Conservation (phyloP, 2,888 invertebrate genomes). For the Mystacides longicornis region DNA sequence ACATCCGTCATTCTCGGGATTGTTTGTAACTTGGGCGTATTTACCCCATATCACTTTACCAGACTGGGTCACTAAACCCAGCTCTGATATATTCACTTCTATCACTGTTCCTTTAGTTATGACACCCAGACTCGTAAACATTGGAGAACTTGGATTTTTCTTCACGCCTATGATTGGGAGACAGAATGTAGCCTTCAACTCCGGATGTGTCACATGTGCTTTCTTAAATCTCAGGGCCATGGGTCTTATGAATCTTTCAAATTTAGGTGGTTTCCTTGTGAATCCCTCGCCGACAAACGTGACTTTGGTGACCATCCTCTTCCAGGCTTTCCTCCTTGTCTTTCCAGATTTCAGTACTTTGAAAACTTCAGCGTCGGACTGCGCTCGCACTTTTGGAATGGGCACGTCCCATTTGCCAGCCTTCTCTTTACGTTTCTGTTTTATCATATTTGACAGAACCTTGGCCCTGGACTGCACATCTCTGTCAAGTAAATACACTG, state of each 20-base stretch:
- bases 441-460: conserved; percentile 97
- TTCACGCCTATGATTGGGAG: conserved; percentile 98
- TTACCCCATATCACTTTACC: conserved; percentile 99
- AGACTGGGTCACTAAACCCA: conserved; percentile 96
- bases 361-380: conserved; percentile 95
- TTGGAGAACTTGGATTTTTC: conserved; percentile 95
- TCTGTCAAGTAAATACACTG: conserved; percentile 95
- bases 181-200: conserved; percentile 95
- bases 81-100: conserved; percentile 96
- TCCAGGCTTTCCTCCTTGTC: conserved; percentile 93
- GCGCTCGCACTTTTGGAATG: conserved; percentile 94
- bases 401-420: conserved; percentile 99
- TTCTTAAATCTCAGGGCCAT: conserved; percentile 96
- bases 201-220: conserved; percentile 99
- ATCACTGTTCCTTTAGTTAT: conserved; percentile 98
- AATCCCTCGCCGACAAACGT: conserved; percentile 97
- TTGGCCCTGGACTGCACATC: conserved; percentile 91
- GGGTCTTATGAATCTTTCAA: conserved; percentile 95
- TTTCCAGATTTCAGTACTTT: conserved; percentile 89
- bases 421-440: conserved; percentile 98
- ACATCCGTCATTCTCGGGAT: conserved; percentile 99
- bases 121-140: conserved; percentile 95
- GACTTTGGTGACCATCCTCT: conserved; percentile 98
- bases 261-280: conserved; percentile 98
- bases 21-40: conserved; percentile 98